Evolutionary conservation across 2,888 invertebrate genomes (phyloP), one percentile per base, ranked within the genome.

Genomic region (Euplagia quadripunctaria): DNA sequence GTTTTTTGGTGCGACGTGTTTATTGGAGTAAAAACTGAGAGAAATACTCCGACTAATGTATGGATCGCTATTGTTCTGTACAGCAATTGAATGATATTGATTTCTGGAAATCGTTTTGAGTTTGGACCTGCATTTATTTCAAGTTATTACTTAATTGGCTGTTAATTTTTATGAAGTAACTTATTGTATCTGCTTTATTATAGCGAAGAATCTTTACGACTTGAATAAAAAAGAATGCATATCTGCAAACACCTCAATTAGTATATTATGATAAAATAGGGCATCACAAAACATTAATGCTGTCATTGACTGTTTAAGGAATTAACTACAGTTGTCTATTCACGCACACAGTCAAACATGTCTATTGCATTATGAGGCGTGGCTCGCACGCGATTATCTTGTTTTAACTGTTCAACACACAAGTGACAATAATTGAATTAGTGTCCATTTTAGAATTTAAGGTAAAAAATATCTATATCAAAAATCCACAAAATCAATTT

Each of bases 1-100:
- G 77, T 78, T 86, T 87, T 86, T 85, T 86, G 20, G 43, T 68
- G 68, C 69, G 75, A 77, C 71, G 80, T 79, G 80, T 85, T 85
- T 86, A 85, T 86, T 86, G 76, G 74, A 63, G 74, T 83, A 86
- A 82, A 84, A 83, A 84, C 49, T 64, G 31, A 67, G 68, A 69
- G 65, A 73, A 51, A 78, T 73, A 74, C 66, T 70, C 65, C 70
- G 75, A 64, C 71, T 74, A 76, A 76, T n/a, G n/a, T 63, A 55
- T 64, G 70, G 61, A 71, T 66, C 68, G 75, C 81, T 78, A 76
- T 83, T 82, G 82, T 83, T 83, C 76, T 74, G 77, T 81, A 80
- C 71, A 61, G 75, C 76, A 83, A 84, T 78, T 85, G 80, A 79
- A 83, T 82, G 79, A 79, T 85, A 83, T 85, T 69, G 80, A 42